These are phyloP conservation scores for Mesembrinibis cayennensis DNA, from an alignment of 2,113 vertebrate species.

Conservation along the genomic window DNA sequence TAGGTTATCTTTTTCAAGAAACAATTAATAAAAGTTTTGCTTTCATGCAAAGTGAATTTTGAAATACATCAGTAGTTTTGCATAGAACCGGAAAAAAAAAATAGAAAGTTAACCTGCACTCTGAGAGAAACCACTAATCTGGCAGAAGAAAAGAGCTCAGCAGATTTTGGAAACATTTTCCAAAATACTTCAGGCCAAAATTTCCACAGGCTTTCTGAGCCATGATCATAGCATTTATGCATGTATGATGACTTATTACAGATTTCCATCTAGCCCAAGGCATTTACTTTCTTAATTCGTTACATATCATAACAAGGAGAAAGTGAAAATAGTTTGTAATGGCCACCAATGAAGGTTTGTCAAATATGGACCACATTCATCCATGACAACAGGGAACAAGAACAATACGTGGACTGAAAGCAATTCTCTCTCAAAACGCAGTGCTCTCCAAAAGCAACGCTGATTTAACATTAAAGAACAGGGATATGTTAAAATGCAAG, in stretches of 20 bases:
- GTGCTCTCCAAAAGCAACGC: neutral
- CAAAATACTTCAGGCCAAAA: neutral
- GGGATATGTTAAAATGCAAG: neutral
- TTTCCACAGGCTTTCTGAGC: constrained; percentile 30
- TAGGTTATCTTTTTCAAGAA: neutral
- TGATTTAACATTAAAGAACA: neutral
- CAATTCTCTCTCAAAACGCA: neutral
- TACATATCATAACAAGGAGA: constrained; percentile 10
- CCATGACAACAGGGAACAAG: neutral
- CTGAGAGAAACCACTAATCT: constrained; percentile 6
- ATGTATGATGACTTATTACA: neutral
- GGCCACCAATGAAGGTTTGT: neutral
- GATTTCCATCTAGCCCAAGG: constrained; percentile 21
- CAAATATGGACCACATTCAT: neutral
- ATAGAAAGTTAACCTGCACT: neutral
- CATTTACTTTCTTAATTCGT: constrained; percentile 10
- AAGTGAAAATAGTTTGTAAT: constrained; percentile 20
- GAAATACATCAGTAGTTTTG: neutral
- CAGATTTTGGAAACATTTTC: constrained; percentile 4
- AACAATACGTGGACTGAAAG: neutral
- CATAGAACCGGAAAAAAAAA: neutral
- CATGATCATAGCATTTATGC: neutral
- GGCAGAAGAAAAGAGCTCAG: constrained; percentile 29
- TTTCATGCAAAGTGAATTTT: neutral
- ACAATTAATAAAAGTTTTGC: neutral